Percentiles rank a stretch among this genome's conserved stretches.
These are phyloP conservation scores for Athene noctua DNA, from an alignment of 2,113 vertebrate genomes.

Conservation along the genomic window DNA sequence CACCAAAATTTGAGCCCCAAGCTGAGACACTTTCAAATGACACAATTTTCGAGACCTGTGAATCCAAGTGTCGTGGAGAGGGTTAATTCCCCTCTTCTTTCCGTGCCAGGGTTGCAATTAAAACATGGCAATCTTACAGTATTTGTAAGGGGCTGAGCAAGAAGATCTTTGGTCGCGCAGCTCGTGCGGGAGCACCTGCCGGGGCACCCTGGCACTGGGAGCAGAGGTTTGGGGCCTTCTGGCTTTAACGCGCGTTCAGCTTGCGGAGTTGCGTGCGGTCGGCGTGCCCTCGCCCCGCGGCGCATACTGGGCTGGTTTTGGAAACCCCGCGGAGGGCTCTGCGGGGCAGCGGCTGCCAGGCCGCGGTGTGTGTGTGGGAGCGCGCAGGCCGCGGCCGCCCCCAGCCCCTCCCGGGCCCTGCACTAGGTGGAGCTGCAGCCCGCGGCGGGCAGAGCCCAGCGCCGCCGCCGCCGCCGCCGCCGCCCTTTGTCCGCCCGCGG, in stretches of 20 bases:
- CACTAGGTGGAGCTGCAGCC: conserved; percentile 78
- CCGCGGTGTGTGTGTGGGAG: background rate
- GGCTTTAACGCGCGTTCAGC: fast-evolving
- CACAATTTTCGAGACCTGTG: fast-evolving
- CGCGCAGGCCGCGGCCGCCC: no score
- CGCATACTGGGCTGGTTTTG: no score
- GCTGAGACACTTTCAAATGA: background rate
- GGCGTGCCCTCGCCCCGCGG: no score
- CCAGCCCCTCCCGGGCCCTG: background rate
- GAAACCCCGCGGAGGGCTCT: fast-evolving
- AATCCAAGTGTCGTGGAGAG: background rate
- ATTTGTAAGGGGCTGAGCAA: background rate
- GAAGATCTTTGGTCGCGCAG: background rate
- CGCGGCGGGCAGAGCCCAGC: background rate
- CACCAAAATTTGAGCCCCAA: background rate
- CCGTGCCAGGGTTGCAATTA: no score
- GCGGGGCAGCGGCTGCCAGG: background rate
- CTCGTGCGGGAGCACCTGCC: background rate
- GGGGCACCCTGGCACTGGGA: no score
- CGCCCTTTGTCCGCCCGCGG: background rate
- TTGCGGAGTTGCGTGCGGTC: no score
- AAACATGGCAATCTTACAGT: fast-evolving
- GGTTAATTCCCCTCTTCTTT: background rate
- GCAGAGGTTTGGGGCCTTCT: fast-evolving
- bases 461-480: background rate